Evolutionary conservation across 2,113 vertebrate genomes (phyloP), one percentile per base, ranked within the genome.

Genomic region (Plotosus lineatus): DNA sequence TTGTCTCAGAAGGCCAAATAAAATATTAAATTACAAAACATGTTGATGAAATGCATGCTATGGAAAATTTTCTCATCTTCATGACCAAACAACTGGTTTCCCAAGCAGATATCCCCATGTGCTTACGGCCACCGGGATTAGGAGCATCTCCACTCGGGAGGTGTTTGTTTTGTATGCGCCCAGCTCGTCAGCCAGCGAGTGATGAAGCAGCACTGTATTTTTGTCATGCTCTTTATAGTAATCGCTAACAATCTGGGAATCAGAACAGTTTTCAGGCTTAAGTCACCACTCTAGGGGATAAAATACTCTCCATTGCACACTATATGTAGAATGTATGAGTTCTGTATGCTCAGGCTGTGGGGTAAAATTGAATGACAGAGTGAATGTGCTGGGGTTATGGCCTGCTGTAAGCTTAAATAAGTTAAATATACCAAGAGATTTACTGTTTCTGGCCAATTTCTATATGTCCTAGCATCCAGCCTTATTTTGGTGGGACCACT

Each of bases 111-210:
- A 46, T 55, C 38, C 51, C 38, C 23, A 36, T 75, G 48, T 48
- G 36, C 33, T 63, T 11, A 12, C 36, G 46, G 58, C 78, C 66
- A 77, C 36, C 23, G 40, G 42, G 28, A 23, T 56, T 44, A 80
- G 63, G 53, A 53, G 3, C 66, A 17, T 23, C 73, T 77, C 46
- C 77, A 56, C 26, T 79, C 21, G 82, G 33, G 71, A 40, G 31
- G 81, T 68, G 48, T 72, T 15, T 28, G 73, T 48, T 26, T 11
- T 31, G 42, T 8, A 42, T 84, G 63, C 46, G 28, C 48, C 53
- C 55, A 81, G 65, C n/a, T n/a, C n/a, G n/a, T 48, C 66, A 81
- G 66, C 56, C 48, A 56, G 75, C 75, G 0, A n/a, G 79, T 81
- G 80, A 77, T 28, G 4, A 36, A 23, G 10, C 36, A 42, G n/a